Evolutionary conservation across 2,888 invertebrate genomes (phyloP).

Genomic region (Psococerastis gibbosa): DNA sequence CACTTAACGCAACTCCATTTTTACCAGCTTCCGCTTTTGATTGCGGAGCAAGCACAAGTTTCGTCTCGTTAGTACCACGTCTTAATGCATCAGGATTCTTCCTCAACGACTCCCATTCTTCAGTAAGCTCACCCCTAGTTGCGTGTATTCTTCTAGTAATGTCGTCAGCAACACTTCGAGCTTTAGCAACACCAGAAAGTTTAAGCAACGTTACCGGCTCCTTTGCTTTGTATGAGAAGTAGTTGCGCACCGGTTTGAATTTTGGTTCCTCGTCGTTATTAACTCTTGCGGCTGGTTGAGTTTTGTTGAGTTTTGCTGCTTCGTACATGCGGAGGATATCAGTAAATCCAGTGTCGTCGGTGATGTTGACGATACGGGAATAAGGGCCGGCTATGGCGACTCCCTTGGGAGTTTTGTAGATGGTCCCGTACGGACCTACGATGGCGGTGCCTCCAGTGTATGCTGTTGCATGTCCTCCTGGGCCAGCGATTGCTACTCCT

Average conservation of each 20-base stretch:
- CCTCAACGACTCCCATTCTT: background rate
- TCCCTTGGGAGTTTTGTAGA: slow-evolving; percentile 48
- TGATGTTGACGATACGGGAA: slow-evolving; percentile 46
- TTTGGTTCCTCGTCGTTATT: slow-evolving; percentile 15
- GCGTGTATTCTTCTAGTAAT: background rate
- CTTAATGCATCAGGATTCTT: no score
- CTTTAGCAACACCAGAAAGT: background rate
- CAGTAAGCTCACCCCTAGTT: background rate
- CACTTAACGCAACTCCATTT: slow-evolving; percentile 47
- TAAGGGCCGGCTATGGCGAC: slow-evolving; percentile 58
- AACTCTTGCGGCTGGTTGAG: background rate
- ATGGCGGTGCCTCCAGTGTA: slow-evolving; percentile 63
- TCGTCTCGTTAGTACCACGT: slow-evolving; percentile 20
- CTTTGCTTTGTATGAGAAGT: slow-evolving; percentile 16
- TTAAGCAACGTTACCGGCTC: background rate
- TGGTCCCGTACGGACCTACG: slow-evolving; percentile 58
- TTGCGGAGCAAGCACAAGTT: slow-evolving; percentile 39
- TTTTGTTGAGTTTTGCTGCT: slow-evolving; percentile 13
- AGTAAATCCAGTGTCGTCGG: slow-evolving; percentile 38
- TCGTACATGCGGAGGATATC: slow-evolving; percentile 30
- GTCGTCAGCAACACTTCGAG: background rate
- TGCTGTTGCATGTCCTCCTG: slow-evolving; percentile 63
- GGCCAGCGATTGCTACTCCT: slow-evolving; percentile 62
- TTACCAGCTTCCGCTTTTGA: slow-evolving; percentile 45
- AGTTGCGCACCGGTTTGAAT: slow-evolving; percentile 13